Evolutionary conservation across 2,113 vertebrate species (phyloP).

Genomic region (Urocynchramus pylzowi): DNA sequence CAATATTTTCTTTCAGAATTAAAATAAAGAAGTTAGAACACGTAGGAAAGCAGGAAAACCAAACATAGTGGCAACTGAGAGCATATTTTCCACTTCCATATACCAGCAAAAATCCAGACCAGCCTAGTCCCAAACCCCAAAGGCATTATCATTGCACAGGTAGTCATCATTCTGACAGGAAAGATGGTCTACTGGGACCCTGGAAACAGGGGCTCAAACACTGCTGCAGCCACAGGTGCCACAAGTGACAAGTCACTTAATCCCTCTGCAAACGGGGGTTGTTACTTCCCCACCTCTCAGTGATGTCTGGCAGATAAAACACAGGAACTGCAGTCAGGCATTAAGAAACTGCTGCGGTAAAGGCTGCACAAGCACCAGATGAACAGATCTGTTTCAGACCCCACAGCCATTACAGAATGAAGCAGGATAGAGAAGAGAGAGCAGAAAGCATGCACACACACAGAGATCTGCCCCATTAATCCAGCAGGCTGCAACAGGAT

Average conservation of each 20-base stretch:
- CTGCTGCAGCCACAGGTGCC: neutral
- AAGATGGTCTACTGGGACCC: neutral
- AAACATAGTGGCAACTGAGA: neutral
- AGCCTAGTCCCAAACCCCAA: neutral
- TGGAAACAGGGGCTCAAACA: neutral
- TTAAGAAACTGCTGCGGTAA: neutral
- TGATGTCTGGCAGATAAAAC: neutral
- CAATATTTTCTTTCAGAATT: neutral
- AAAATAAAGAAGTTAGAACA: neutral
- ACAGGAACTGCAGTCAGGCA: neutral
- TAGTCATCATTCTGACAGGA: neutral
- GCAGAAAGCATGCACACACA: neutral
- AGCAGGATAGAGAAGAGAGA: neutral
- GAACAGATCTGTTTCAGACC: neutral
- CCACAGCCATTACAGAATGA: neutral
- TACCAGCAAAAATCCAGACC: neutral
- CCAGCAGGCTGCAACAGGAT: constrained; percentile 22
- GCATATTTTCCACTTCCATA: neutral
- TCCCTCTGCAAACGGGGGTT: neutral
- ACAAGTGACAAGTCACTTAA: neutral
- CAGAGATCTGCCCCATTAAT: neutral
- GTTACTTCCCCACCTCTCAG: neutral
- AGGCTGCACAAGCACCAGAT: neutral
- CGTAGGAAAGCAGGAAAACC: neutral
- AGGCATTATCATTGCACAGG: neutral